Conservation (phyloP, 2,113 vertebrate genomes). For the Falcunculus frontatus region DNA sequence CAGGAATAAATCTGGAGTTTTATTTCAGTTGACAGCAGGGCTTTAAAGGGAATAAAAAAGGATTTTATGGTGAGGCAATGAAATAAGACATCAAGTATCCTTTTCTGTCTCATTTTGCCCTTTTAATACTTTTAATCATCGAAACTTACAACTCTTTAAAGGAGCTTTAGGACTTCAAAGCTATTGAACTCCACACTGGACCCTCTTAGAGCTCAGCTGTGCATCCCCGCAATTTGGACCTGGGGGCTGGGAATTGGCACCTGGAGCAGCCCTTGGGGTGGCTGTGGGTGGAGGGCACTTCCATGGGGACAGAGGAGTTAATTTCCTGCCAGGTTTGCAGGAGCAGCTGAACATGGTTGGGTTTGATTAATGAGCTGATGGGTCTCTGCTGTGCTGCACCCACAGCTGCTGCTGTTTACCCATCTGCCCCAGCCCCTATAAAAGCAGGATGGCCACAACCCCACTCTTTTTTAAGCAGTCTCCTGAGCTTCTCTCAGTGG, state of each 20-base stretch:
- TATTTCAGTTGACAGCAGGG: background rate
- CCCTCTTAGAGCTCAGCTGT: background rate
- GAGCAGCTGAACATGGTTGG: background rate
- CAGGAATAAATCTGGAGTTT: background rate
- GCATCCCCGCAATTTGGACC: accelerated
- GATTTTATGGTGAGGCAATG: background rate
- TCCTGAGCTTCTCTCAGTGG: accelerated
- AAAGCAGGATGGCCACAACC: accelerated
- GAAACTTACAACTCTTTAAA: background rate
- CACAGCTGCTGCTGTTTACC: background rate
- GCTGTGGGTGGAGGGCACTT: background rate
- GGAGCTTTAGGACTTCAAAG: background rate
- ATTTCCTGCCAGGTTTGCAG: background rate
- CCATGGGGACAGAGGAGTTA: accelerated
- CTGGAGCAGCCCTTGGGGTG: background rate
- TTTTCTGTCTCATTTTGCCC: background rate
- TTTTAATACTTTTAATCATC: background rate
- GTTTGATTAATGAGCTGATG: accelerated
- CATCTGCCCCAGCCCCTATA: background rate
- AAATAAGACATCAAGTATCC: background rate
- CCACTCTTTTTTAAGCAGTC: accelerated
- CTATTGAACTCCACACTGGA: accelerated
- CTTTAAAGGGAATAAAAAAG: slow-evolving; percentile 9
- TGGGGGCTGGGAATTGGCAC: background rate
- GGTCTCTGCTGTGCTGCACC: background rate